A percentile compares a stretch with the other conserved stretches of the same genome.
Conservation (phyloP, 1,140 invertebrate genomes). For the Hyles euphorbiae region DNA sequence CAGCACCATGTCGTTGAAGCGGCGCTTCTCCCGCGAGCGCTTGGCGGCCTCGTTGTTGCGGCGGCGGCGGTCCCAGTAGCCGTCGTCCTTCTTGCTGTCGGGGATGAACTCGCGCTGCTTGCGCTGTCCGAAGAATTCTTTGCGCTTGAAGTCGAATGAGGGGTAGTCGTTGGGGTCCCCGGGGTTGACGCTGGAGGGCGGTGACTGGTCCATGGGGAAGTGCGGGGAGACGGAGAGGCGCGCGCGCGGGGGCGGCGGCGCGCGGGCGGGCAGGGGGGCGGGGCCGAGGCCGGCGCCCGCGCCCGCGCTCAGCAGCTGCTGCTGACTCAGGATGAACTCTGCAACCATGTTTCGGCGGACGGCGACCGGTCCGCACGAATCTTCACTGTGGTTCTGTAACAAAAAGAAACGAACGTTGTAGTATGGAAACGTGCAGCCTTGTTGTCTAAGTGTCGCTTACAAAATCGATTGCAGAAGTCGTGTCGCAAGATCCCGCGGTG, state of each 20-base stretch:
- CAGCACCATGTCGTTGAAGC: slow-evolving; percentile 97
- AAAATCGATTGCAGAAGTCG: slow-evolving; percentile 35
- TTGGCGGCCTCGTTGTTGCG: slow-evolving; percentile 98
- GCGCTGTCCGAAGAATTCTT: slow-evolving; percentile 89
- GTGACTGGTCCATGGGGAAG: slow-evolving; percentile 55
- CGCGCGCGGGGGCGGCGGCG: slow-evolving; percentile 48
- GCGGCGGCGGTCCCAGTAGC: slow-evolving; percentile 96
- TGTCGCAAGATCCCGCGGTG: slow-evolving; percentile 58
- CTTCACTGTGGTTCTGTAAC: slow-evolving; percentile 69
- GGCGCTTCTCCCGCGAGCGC: slow-evolving; percentile 93
- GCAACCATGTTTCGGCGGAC: slow-evolving; percentile 89
- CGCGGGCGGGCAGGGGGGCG: slow-evolving; percentile 40
- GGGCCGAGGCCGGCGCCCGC: slow-evolving; percentile 46
- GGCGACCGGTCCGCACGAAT: slow-evolving; percentile 66
- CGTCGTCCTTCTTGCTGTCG: slow-evolving; percentile 97
- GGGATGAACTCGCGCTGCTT: slow-evolving; percentile 98
- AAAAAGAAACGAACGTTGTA: slow-evolving; percentile 52
- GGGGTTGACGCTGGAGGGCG: slow-evolving; percentile 56
- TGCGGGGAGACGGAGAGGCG: slow-evolving; percentile 65
- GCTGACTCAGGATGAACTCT: slow-evolving; percentile 86
- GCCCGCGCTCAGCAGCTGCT: slow-evolving; percentile 75
- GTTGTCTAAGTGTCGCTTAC: slow-evolving; percentile 53
- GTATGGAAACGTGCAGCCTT: slow-evolving; percentile 33
- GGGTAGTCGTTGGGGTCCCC: slow-evolving; percentile 63
- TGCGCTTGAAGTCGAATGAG: slow-evolving; percentile 78